phyloP scores from a whole-genome alignment of 2,113 vertebrate genomes.

The Mesembrinibis cayennensis region DNA sequence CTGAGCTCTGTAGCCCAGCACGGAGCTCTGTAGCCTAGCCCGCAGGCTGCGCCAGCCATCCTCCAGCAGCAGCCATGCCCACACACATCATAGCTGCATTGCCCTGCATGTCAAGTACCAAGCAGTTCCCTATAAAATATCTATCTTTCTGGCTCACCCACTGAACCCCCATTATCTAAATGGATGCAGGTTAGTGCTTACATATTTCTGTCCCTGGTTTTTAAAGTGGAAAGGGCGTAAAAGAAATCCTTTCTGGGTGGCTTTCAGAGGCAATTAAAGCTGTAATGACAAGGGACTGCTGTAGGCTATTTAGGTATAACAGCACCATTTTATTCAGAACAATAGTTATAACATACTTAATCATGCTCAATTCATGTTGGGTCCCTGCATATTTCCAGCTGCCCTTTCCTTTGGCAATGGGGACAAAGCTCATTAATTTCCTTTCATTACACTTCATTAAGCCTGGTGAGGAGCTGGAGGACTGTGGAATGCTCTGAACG shows the following conservation, averaged over 20 bases:
- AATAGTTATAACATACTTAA: conserved; percentile 16
- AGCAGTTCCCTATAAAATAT: neutral
- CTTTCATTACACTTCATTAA: conserved; percentile 39
- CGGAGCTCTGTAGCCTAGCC: neutral
- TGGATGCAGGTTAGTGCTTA: neutral
- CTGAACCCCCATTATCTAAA: neutral
- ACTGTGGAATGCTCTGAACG: neutral
- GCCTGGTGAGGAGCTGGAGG: neutral
- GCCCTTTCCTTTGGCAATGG: neutral
- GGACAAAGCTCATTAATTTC: conserved; percentile 45
- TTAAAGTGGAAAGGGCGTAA: neutral
- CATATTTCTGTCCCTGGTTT: neutral
- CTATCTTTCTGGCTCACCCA: neutral
- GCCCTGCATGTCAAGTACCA: fast-evolving
- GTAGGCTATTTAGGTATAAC: neutral
- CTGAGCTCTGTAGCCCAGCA: neutral
- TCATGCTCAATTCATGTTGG: conserved; percentile 30
- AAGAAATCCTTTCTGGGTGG: neutral
- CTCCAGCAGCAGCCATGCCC: neutral
- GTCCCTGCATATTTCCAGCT: neutral
- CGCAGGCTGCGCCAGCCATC: neutral
- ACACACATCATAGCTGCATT: fast-evolving
- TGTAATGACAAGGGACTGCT: neutral
- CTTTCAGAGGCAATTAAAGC: conserved; percentile 30
- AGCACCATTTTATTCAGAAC: conserved; percentile 17